Evolutionary conservation across 2,888 invertebrate species (phyloP).

Genomic region (Tricholauxania praeusta): DNA sequence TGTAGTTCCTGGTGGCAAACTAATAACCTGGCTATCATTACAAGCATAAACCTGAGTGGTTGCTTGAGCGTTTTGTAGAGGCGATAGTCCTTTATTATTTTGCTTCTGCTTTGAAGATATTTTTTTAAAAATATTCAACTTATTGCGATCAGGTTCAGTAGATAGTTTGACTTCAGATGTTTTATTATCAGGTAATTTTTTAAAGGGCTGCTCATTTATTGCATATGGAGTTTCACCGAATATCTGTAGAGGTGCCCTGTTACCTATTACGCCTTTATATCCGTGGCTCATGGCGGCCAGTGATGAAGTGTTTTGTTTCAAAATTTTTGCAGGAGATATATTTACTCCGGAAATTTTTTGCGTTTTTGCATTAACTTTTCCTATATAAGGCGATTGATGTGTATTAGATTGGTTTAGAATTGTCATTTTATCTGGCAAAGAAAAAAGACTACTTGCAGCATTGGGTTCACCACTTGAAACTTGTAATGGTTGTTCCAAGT

Average conservation of each 20-base stretch:
- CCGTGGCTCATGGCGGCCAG: not conserved
- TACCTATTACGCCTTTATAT: not conserved
- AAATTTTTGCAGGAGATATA: not conserved
- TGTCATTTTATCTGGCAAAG: not conserved
- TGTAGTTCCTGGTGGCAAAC: slow-evolving; percentile 64
- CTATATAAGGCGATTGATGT: not conserved
- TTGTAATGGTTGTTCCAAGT: slow-evolving; percentile 27
- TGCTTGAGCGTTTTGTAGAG: slow-evolving; percentile 36
- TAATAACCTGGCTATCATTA: slow-evolving; percentile 54
- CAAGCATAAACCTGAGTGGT: slow-evolving; percentile 39
- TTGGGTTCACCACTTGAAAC: not conserved
- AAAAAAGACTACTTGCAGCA: slow-evolving; percentile 3
- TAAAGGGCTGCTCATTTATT: not conserved
- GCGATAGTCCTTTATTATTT: slow-evolving; percentile 43
- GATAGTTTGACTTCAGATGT: slow-evolving; percentile 71
- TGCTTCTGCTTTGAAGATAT: slow-evolving; percentile 72
- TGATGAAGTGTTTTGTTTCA: not conserved
- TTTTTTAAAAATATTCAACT: slow-evolving; percentile 88
- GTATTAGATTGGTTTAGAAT: not conserved
- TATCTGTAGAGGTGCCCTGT: not conserved
- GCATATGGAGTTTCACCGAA: slow-evolving; percentile 12
- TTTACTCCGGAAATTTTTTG: not conserved
- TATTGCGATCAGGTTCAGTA: slow-evolving; percentile 86
- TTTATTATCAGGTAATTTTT: slow-evolving; percentile 11
- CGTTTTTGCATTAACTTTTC: not conserved